Conservation (phyloP, 2,113 vertebrate genomes). For the Grallaria varia region DNA sequence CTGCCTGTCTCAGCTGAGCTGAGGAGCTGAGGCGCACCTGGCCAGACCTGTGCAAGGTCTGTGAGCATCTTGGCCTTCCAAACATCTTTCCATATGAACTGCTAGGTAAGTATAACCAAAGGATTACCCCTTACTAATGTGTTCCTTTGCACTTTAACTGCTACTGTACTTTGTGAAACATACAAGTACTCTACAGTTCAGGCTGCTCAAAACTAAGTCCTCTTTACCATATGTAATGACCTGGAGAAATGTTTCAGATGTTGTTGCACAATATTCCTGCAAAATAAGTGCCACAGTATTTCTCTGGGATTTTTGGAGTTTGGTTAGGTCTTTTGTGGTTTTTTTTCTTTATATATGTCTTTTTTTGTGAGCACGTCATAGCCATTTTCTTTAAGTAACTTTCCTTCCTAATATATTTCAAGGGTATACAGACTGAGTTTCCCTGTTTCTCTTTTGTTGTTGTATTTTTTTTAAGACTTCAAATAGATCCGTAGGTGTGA, state of each 20-base stretch:
- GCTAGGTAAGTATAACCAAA: not conserved
- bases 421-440: not conserved
- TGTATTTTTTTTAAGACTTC: not conserved
- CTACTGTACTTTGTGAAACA: not conserved
- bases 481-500: not conserved
- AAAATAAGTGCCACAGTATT: not conserved
- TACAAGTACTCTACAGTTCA: not conserved
- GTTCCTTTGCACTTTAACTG: not conserved
- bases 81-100: not conserved
- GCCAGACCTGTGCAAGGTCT: fast-evolving
- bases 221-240: not conserved
- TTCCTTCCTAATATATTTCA: not conserved
- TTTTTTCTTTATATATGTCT: not conserved
- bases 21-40: not conserved
- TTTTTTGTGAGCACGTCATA: not conserved
- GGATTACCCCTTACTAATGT: not conserved
- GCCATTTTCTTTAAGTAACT: not conserved
- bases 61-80: not conserved
- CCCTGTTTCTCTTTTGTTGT: not conserved
- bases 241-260: not conserved
- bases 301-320: not conserved
- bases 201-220: not conserved
- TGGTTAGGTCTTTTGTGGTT: not conserved
- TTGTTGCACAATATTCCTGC: not conserved
- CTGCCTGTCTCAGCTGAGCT: not conserved